A percentile compares a stretch with the other conserved stretches of the same genome.
Conservation (phyloP, 1,140 invertebrate genomes). For the Drosophila nannoptera region DNA sequence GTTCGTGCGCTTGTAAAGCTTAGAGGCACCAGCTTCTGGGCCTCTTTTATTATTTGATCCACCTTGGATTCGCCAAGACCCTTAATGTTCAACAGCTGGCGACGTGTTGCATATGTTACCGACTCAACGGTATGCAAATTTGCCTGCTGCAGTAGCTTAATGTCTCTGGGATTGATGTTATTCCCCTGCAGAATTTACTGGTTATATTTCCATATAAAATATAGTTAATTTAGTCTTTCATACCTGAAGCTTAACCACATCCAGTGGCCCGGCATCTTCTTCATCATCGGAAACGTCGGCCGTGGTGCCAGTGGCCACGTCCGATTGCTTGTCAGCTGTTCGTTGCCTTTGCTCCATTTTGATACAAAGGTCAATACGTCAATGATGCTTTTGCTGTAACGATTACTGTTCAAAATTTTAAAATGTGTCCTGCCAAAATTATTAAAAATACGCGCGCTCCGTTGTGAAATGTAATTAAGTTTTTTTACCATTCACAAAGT, state of each 20-base stretch:
- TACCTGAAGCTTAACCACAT: constrained; percentile 62
- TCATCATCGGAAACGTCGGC: constrained; percentile 60
- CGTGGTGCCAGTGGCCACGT: constrained; percentile 29
- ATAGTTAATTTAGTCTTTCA: not conserved
- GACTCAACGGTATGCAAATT: constrained; percentile 97
- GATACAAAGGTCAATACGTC: not conserved
- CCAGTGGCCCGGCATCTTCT: constrained; percentile 63
- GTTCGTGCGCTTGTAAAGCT: constrained; percentile 98
- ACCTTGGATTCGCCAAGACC: constrained; percentile 99
- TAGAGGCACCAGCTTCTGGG: constrained; percentile 96
- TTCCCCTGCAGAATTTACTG: constrained; percentile 76
- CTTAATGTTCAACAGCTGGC: constrained; percentile 93
- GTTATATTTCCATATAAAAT: not conserved
- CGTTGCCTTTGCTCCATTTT: constrained; percentile 43
- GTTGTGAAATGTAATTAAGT: constrained; percentile 34
- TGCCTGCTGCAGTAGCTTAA: constrained; percentile 95
- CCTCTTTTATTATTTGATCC: constrained; percentile 96
- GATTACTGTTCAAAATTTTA: constrained; percentile 15
- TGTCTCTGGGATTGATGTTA: constrained; percentile 93
- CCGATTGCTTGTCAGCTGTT: constrained; percentile 11
- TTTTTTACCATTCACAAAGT: constrained; percentile 27
- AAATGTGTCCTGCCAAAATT: constrained; percentile 16
- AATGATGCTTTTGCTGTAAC: constrained; percentile 9
- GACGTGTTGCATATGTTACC: constrained; percentile 96
- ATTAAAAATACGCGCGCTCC: constrained; percentile 36